Evolutionary conservation across 2,113 vertebrate genomes (phyloP), one percentile per base, ranked within the genome.

Genomic region (Centropristis striata): DNA sequence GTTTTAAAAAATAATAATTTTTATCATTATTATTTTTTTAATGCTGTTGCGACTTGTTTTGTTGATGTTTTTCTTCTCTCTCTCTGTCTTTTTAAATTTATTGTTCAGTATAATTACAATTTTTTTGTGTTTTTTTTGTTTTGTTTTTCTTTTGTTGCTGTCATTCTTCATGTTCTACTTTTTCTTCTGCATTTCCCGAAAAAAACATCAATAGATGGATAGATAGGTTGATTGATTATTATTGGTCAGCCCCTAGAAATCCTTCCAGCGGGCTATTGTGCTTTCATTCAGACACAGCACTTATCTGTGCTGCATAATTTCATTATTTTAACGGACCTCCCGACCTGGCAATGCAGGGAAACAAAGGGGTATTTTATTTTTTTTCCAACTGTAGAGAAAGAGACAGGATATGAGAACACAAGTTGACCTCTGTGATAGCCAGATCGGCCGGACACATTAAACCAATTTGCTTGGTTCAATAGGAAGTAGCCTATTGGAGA

Each of bases 351-450:
- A 70, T 49, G 71, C 60, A 68, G 37, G 73, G 78, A 55, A 85
- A 88, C 81, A 86, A 84, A 80, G 72, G 46, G 59, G 78, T 84
- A 82, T 76, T 47, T 63, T 58, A 37, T 14, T 41, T 60, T 59
- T 80, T 61, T 59, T 14, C 5, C 12, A 18, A 64, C 18, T 39
- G 47, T 3, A 53, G 28, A 69, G 36, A 85, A 64, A 68, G 61
- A 75, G 80, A 79, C 85, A 86, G 87, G 89, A 91, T 87, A 91
- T 89, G 85, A 91, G 86, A 88, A 89, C 90, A 88, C 88, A 86
- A 85, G 67, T 80, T 92, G 85, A 88, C 92, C 90, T 90, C 85
- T 16, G 41, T 69, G 84, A 88, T 76, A 73, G 78, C 47, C 88
- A 76, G 85, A 90, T 85, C 75, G 87, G 64, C 77, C 47, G 79